Evolutionary conservation across 1,140 invertebrate species (phyloP).

Genomic region (Zelostemma sp.): DNA sequence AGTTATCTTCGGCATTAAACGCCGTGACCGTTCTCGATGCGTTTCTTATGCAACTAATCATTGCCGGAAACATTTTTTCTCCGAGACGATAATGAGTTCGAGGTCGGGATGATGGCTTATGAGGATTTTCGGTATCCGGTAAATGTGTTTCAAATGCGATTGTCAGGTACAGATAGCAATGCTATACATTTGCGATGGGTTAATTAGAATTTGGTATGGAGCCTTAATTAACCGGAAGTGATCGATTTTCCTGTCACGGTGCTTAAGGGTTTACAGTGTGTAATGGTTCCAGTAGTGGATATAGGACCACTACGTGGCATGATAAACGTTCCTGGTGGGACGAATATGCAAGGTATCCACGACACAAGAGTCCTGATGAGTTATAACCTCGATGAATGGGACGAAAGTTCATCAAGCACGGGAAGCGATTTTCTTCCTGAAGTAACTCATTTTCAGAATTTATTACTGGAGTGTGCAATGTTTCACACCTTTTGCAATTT

Average conservation of each 20-base stretch:
- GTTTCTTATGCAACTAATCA: background rate
- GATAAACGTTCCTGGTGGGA: slow-evolving; percentile 47
- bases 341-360: slow-evolving; percentile 60
- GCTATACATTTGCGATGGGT: slow-evolving; percentile 41
- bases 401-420: background rate
- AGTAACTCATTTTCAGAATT: background rate
- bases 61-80: no score
- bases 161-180: slow-evolving; percentile 36
- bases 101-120: no score
- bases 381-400: slow-evolving; percentile 15
- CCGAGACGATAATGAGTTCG: no score
- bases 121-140: slow-evolving; percentile 18
- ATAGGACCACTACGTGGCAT: slow-evolving; percentile 36
- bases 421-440: background rate
- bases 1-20: background rate
- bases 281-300: slow-evolving; percentile 52
- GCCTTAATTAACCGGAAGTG: slow-evolving; percentile 56
- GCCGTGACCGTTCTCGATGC: background rate
- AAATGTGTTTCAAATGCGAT: slow-evolving; percentile 38
- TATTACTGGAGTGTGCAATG: background rate
- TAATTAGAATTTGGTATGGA: slow-evolving; percentile 51
- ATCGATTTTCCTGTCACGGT: slow-evolving; percentile 56
- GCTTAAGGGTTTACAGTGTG: slow-evolving; percentile 39
- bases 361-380: slow-evolving; percentile 52
- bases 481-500: background rate